A percentile compares a stretch with the other conserved stretches of the same genome.
phyloP scores from a whole-genome alignment of 2,113 vertebrate genomes.

The rabbit (Oryctolagus cuniculus) region mOryCun1.1 NC_091435.1:71319001-71319500 shows the following conservation, averaged over 20 bases:
- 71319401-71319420: slow-evolving; percentile 35
- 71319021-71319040: background rate
- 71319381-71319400: slow-evolving; percentile 18
- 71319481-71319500: background rate
- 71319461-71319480: slow-evolving; percentile 22
- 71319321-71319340: background rate
- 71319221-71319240: background rate
- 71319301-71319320: background rate
- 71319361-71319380: slow-evolving; percentile 55
- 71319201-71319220: slow-evolving; percentile 1
- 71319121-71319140: background rate
- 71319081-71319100: slow-evolving; percentile 6
- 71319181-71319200: slow-evolving; percentile 2
- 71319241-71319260: slow-evolving; percentile 53
- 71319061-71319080: background rate
- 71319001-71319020: background rate
- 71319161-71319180: slow-evolving; percentile 14
- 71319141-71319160: slow-evolving; percentile 12
- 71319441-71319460: slow-evolving; percentile 43
- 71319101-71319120: background rate
- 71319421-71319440: slow-evolving; percentile 53
- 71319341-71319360: slow-evolving; percentile 1
- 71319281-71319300: slow-evolving; percentile 42
- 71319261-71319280: background rate
- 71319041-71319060: background rate